These are phyloP conservation scores for Telenomus remus DNA, from an alignment of 1,140 invertebrate genomes.

Conservation along the genomic window DNA sequence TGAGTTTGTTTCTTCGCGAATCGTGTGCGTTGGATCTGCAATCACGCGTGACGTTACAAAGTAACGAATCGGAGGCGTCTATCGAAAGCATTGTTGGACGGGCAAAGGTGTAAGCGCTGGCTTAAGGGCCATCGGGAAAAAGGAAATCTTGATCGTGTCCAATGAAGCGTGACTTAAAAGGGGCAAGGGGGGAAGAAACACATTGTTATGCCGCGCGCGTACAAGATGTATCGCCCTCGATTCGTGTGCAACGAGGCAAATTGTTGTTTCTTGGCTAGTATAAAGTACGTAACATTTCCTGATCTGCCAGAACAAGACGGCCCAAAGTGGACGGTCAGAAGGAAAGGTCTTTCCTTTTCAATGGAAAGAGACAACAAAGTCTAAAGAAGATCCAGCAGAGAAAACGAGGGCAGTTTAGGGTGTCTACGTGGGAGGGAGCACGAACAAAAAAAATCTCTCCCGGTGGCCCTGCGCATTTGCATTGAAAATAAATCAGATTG, in stretches of 20 bases:
- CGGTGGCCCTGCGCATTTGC: constrained; percentile 61
- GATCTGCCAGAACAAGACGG: constrained; percentile 36
- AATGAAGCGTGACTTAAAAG: constrained; percentile 55
- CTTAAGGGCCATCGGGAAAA: constrained; percentile 36
- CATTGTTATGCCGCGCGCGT: constrained; percentile 55
- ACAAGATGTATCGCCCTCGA: constrained; percentile 45
- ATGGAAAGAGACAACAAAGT: background rate
- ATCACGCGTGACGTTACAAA: constrained; percentile 8
- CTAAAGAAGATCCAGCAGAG: constrained; percentile 25
- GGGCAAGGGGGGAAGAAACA: too few relatives aligned
- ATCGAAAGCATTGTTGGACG: constrained; percentile 19
- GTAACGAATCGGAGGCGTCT: constrained; percentile 12
- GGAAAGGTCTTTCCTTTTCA: background rate
- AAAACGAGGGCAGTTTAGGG: constrained; percentile 65
- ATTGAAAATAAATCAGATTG: constrained; percentile 67
- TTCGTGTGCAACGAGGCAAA: constrained; percentile 59
- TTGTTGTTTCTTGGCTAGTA: constrained; percentile 53
- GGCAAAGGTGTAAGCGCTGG: constrained; percentile 40
- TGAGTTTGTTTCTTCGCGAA: constrained; percentile 10
- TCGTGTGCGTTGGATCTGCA: constrained; percentile 1
- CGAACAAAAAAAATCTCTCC: too few relatives aligned
- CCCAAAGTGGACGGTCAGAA: background rate
- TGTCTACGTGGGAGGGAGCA: constrained; percentile 60
- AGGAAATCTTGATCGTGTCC: constrained; percentile 62
- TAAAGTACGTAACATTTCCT: constrained; percentile 53